Evolutionary conservation across 2,888 invertebrate genomes (phyloP).

Genomic region (Byasa hedistus): DNA sequence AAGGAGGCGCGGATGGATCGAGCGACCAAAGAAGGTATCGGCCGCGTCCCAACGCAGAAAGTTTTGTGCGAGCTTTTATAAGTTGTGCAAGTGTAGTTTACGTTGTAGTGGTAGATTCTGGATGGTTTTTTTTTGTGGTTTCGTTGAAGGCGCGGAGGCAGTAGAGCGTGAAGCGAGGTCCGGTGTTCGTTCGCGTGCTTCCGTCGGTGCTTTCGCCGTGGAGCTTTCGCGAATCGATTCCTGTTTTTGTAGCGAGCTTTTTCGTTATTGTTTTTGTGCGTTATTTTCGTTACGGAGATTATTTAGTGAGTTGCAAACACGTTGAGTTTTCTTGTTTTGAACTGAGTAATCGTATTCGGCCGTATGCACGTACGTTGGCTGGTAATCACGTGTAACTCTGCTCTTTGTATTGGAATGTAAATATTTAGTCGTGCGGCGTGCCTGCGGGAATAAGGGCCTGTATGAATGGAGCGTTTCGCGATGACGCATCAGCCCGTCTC

Average conservation of each 20-base stretch:
- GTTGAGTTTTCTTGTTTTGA: conserved; percentile 6
- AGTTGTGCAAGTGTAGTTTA: conserved; percentile 70
- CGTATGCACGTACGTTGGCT: neutral
- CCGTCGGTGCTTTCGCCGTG: conserved; percentile 72
- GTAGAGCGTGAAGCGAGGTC: conserved; percentile 72
- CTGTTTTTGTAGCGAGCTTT: conserved; percentile 41
- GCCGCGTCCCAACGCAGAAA: conserved; percentile 55
- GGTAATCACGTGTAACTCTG: conserved; percentile 7
- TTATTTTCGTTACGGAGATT: conserved; percentile 1
- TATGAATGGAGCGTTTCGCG: conserved; percentile 37
- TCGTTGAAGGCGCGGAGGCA: conserved; percentile 63
- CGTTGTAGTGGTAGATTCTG: conserved; percentile 64
- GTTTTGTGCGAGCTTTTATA: conserved; percentile 62
- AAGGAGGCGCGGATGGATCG: conserved; percentile 77
- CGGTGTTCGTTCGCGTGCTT: conserved; percentile 72
- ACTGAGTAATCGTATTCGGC: conserved; percentile 1
- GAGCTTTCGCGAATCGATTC: conserved; percentile 75
- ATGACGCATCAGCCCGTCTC: conserved; percentile 63
- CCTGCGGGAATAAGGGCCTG: conserved; percentile 35
- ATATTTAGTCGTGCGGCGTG: conserved; percentile 16
- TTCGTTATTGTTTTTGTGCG: conserved; percentile 11
- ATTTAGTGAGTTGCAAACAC: neutral
- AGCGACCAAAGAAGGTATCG: conserved; percentile 76
- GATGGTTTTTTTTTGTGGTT: conserved; percentile 64
- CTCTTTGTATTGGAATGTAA: conserved; percentile 22